Base-by-base conservation (phyloP, 2,888 invertebrate genomes). In the Drosophila fulvimacula region DNA sequence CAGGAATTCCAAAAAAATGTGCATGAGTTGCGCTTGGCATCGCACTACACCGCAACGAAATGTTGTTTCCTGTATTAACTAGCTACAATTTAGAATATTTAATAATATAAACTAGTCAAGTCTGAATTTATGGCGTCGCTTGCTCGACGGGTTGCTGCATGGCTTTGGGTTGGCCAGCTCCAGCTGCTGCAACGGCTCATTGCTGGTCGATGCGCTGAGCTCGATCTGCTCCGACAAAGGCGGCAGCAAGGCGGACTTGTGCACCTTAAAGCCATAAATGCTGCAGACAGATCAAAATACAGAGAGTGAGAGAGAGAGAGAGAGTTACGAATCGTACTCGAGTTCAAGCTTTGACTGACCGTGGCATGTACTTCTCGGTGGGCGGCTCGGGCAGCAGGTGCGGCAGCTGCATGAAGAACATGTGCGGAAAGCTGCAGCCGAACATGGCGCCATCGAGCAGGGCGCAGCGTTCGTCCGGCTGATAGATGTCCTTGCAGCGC, bases 351-450 rank as follows among this genome's bases (percentile, higher is more conserved):
- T 10, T 4, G 1, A 60, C 81, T 49, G 11, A 82, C 81, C 85
- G 67, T n/a, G 82, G 64, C 19, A 27, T 68, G 21, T 82, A 82
- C n/a, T 62, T 56, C 21, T 68, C 60, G 10, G 30, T 13, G 7
- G 82, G 59, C 17, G 69, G 71, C 1, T 46, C 5, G 1, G 81
- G 81, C 11, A 65, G 49, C 39, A 76, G 32, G 4, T 59, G 17
- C 0, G 82, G 86, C 30, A 69, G 32, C 24, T 79, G 66, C 86
- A 85, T 85, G 15, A 82, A 74, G 21, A 82, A 85, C 70, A 79
- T 73, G 17, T 82, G 82, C 4, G 82, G 82, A 42, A 82, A 82
- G 4, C 67, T 55, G 41, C 64, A 21, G 5, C 82, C 82, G 5
- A 85, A 85, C 57, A 68, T 73, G 32, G 86, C 76, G 6, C 82